Conservation (phyloP, 2,888 invertebrate genomes). For the Eustalomyia histrio region DNA sequence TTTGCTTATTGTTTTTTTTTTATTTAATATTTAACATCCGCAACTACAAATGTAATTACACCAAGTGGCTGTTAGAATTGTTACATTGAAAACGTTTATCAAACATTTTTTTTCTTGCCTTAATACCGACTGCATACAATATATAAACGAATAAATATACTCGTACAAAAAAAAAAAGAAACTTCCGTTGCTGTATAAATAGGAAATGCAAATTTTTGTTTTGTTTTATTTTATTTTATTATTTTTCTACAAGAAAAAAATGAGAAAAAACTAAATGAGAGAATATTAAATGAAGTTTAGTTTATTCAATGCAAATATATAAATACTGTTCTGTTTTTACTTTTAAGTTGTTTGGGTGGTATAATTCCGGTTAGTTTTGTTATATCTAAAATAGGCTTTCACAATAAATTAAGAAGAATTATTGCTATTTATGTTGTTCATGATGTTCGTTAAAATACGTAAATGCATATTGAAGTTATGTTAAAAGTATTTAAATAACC, state of each 20-base stretch:
- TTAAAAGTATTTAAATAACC: neutral
- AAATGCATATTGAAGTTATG: neutral
- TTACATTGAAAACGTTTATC: conserved; percentile 64
- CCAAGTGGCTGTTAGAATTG: conserved; percentile 65
- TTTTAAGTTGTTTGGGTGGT: conserved; percentile 21
- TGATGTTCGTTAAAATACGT: conserved; percentile 18
- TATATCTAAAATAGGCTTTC: conserved; percentile 47
- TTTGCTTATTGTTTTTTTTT: conserved; percentile 8
- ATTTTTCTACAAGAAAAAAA: conserved; percentile 51
- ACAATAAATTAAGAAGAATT: conserved; percentile 64
- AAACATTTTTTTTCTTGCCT: conserved; percentile 52
- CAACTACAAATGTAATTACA: conserved; percentile 65
- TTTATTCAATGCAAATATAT: conserved; percentile 53
- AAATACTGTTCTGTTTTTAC: conserved; percentile 30
- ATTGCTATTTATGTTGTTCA: conserved; percentile 56
- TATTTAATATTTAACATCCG: conserved; percentile 62
- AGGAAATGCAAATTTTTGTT: conserved; percentile 65
- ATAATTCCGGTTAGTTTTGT: conserved; percentile 8
- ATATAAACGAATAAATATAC: conserved; percentile 14
- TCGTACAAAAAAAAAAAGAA: conserved; percentile 29
- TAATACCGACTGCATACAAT: conserved; percentile 17
- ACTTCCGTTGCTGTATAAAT: conserved; percentile 64
- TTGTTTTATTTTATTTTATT: too few species aligned
- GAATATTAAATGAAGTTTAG: conserved; percentile 63
- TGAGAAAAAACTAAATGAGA: conserved; percentile 33